Evolutionary conservation across 2,113 vertebrate species (phyloP).

Genomic region (Nymphicus hollandicus): DNA sequence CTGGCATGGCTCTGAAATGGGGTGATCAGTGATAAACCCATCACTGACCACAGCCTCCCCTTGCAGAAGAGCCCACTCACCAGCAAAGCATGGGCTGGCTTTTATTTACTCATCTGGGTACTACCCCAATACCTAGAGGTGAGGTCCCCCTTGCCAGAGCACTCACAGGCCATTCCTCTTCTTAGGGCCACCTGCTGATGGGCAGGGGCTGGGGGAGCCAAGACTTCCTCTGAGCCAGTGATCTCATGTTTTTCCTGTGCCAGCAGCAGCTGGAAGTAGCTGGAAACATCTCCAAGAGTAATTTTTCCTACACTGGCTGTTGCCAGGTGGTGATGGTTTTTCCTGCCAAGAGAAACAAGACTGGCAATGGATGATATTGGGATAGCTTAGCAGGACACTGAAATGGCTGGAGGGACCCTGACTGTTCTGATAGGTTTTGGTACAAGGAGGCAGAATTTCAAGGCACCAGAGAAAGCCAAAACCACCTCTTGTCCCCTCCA

Average conservation of each 20-base stretch:
- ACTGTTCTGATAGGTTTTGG: neutral
- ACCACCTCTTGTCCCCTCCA: rapidly evolving
- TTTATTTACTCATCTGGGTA: conserved; percentile 15
- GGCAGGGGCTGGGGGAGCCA: conserved; percentile 8
- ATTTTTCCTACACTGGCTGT: neutral
- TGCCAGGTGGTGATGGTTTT: neutral
- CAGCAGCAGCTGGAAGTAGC: conserved; percentile 60
- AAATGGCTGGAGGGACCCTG: neutral
- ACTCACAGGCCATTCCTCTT: neutral
- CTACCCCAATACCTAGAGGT: neutral
- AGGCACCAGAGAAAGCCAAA: neutral
- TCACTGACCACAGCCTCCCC: neutral
- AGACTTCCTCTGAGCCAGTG: conserved; percentile 28
- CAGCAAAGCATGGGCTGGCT: neutral
- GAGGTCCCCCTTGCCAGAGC: neutral
- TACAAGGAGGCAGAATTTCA: neutral
- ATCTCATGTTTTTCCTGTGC: conserved; percentile 25
- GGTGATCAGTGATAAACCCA: neutral
- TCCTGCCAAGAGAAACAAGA: neutral
- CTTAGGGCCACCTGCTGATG: conserved; percentile 7
- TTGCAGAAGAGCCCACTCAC: conserved; percentile 1
- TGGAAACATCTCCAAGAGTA: conserved; percentile 55
- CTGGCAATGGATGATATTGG: neutral
- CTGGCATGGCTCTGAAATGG: conserved; percentile 25
- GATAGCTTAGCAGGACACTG: neutral